Evolutionary conservation across 2,888 invertebrate species (phyloP).

Genomic region (Euproctis similis): DNA sequence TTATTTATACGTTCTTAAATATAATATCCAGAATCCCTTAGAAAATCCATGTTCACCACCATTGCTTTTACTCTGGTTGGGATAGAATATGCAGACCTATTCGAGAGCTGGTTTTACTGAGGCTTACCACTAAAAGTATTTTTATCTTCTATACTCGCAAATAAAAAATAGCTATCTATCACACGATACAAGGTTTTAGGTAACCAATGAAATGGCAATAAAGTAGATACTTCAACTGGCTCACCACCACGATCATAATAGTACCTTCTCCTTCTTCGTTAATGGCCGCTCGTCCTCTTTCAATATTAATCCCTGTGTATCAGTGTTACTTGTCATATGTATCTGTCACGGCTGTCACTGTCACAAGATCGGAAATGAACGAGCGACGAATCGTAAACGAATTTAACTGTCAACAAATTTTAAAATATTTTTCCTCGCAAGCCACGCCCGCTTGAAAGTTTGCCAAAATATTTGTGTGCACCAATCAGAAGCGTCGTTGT

Average conservation of each 20-base stretch:
- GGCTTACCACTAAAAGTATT: too few relatives aligned
- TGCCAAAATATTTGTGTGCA: slow-evolving; percentile 53
- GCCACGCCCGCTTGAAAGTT: slow-evolving; percentile 57
- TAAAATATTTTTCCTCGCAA: slow-evolving; percentile 25
- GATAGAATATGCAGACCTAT: too few relatives aligned
- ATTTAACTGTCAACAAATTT: slow-evolving; percentile 13
- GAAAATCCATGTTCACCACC: too few relatives aligned
- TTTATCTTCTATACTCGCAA: too few relatives aligned
- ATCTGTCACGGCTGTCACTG: slow-evolving; percentile 7
- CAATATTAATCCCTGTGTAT: slow-evolving; percentile 3
- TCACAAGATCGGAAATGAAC: slow-evolving; percentile 4
- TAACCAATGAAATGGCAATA: too few relatives aligned
- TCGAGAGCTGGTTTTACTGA: too few relatives aligned
- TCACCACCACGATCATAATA: neutral
- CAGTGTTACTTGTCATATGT: slow-evolving; percentile 4
- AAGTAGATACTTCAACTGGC: neutral
- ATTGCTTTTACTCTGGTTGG: too few relatives aligned
- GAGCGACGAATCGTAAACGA: slow-evolving; percentile 1
- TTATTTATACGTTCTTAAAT: too few relatives aligned
- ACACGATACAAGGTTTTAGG: too few relatives aligned
- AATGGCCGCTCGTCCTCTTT: slow-evolving; percentile 5
- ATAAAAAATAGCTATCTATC: too few relatives aligned
- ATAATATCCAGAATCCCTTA: too few relatives aligned
- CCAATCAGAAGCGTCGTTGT: slow-evolving; percentile 38
- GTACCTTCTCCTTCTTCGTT: too few relatives aligned